Base-by-base conservation (phyloP, 2,888 invertebrate species). In the Leptinotarsa juncta region DNA sequence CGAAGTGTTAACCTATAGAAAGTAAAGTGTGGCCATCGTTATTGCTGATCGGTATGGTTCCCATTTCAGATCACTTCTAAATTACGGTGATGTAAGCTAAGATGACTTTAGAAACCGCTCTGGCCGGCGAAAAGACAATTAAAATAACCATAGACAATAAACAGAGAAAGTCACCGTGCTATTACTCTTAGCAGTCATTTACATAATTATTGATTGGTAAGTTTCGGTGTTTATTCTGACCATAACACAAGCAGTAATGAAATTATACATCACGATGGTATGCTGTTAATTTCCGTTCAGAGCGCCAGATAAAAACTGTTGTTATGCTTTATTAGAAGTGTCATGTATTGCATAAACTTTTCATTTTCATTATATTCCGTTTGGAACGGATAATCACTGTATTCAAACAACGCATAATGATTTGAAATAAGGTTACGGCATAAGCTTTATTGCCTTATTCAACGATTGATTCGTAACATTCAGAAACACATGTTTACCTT, bases 151-250 rank as follows among this genome's bases (percentile, higher is more conserved):
- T 68, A 76, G 57, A 71, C 74, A 75, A 76, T 74, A 42, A 51
- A 26, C 72, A 75, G 78, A 78, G 78, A 78, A 78, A 78, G 78
- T 76, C 67, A 76, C 55, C 48, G 65, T 75, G 75, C 71, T 70
- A 72, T 70, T 73, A 75, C 70, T 76, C 70, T 71, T 70, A 71
- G 73, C 57, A 50, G 65, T 68, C 68, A 77, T 75, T 75, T 77
- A 77, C 71, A 74, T 74, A 77, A 77, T 74, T 26, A 62, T 62
- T 62, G 62, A 62, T 62, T 62, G 42, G 7, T 32, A 4, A n/a
- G n/a, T 51, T 57, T 57, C 57, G 57, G 26, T 23, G 4, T 57
- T 57, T 20, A 18, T 10, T 57, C 20, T 57, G 26, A 23, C 5
- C 57, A 57, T 15, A 20, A 23, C 14, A 57, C 57, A 23, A 57